Base-by-base conservation (phyloP, 2,113 vertebrate species). In the Embiotoca jacksoni region DNA sequence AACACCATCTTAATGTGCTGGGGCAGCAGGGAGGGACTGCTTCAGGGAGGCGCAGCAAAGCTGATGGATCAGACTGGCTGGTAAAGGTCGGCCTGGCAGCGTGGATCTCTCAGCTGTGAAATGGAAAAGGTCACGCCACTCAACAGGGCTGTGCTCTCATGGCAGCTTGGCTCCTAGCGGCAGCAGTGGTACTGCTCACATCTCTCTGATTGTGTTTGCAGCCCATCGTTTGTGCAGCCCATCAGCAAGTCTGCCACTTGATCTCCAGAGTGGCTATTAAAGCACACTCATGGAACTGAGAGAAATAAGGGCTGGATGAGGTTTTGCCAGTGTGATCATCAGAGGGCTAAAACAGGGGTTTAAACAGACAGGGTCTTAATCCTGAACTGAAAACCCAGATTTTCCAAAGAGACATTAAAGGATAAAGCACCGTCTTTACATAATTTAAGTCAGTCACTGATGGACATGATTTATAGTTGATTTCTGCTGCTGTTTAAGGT, bases 81-180 rank as follows among this genome's bases (percentile, higher is more conserved):
- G 90, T 92, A 96, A 96, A 97, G 96, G 95, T 96, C 86, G 68
- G 69, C 80, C 74, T 89, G 91, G 92, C 95, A 93, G 89, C 82
- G 67, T 3, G 85, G 91, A 87, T 95, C 88, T 72, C 90, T 95
- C 85, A 76, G 92, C 94, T 95, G 95, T 92, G 91, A 95, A 95
- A 88, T 89, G 80, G 89, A 97, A 94, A 97, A 97, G 96, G 96
- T 96, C 95, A 95, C 80, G 84, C 81, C 92, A 78, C 85, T 93
- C 90, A 86, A 83, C 81, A 47, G 84, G 72, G 68, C 77, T 75
- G 80, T 85, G 88, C 85, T 79, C 87, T 89, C 78, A 69, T 83
- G 87, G 90, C 83, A 77, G 87, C 87, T 90, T 90, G 84, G 84
- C 72, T 85, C 59, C 75, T 78, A 80, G 78, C 66, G 62, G 82